phyloP scores from a whole-genome alignment of 2,888 invertebrate species.

The Tetheella fluctuosa region DNA sequence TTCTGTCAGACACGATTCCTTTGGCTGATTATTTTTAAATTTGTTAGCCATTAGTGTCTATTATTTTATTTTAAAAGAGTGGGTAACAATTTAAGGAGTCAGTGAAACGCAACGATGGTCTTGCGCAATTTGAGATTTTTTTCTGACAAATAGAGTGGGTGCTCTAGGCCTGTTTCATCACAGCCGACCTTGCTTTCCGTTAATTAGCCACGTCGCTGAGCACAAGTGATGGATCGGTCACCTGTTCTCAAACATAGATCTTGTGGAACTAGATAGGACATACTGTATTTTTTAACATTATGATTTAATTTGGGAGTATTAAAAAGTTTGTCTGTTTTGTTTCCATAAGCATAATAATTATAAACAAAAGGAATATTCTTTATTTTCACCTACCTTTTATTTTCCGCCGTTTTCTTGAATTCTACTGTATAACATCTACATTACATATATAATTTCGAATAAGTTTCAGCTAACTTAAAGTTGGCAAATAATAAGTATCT shows the following conservation, averaged over 20 bases:
- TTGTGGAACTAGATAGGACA: conserved; percentile 40
- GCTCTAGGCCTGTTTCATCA: conserved; percentile 69
- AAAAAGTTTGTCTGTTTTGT: no score
- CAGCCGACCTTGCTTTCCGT: conserved; percentile 74
- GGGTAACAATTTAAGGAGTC: conserved; percentile 26
- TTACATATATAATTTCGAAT: no score
- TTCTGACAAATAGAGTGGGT: conserved; percentile 66
- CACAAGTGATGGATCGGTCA: conserved; percentile 79
- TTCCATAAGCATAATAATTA: no score
- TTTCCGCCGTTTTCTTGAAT: no score
- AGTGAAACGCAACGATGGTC: conserved; percentile 31
- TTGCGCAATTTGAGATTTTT: conserved; percentile 59
- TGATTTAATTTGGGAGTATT: neutral
- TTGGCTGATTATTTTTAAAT: conserved; percentile 6
- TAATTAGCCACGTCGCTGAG: conserved; percentile 76
- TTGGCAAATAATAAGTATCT: no score
- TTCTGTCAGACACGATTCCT: conserved; percentile 8
- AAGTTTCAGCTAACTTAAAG: no score
- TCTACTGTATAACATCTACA: no score
- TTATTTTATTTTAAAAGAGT: conserved; percentile 16
- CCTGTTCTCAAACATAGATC: conserved; percentile 54
- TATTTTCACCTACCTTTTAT: no score
- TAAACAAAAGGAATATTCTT: no score
- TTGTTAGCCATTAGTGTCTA: neutral
- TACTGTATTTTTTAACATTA: neutral